Base-by-base conservation (phyloP, 2,888 invertebrate genomes). In the Ctenicera cuprea region DNA sequence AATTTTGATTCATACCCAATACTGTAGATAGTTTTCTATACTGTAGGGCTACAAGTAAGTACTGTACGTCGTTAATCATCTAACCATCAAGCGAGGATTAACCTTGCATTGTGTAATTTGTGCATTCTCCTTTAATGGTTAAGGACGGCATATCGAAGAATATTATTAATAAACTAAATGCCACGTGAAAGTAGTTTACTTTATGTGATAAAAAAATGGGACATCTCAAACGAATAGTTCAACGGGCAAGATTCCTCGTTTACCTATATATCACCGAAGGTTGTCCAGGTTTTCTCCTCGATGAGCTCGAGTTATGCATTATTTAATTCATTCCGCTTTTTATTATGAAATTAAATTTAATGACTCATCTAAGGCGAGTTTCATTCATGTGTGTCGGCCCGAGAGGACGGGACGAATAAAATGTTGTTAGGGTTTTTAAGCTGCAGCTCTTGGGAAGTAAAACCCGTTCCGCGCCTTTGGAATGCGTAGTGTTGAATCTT, bases 401-500 rank as follows among this genome's bases (percentile, higher is more conserved):
- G n/a, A 16, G 48, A 48, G 52, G 22, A 16, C 52, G n/a, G 43
- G 16, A 45, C 43, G 59, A 68, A 59, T 66, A 57, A 33, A 33
- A 52, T 54, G 33, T 12, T 33, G 59, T 59, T 59, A 18, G 26
- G 14, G 57, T 59, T 67, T 67, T 57, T 30, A 30, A 64, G 26
- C 18, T 22, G 45, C 48, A 18, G 14, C n/a, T 18, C 62, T 52
- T 70, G 70, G 70, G 70, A 70, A 70, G 70, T 70, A 63, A 70
- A 70, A 70, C 70, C 52, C 45, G 70, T 70, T 70, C 61, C 43
- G 54, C 18, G 48, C 26, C 61, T 38, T 45, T 45, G 70, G 70
- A 70, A 70, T 70, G 70, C 41, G 43, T 54, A 59, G 63, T 70
- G 70, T 64, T 64, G 70, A 63, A 20, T 63, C 70, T 70, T 70